phyloP scores from a whole-genome alignment of 2,888 invertebrate genomes.

The Eubasilissa splendida region DNA sequence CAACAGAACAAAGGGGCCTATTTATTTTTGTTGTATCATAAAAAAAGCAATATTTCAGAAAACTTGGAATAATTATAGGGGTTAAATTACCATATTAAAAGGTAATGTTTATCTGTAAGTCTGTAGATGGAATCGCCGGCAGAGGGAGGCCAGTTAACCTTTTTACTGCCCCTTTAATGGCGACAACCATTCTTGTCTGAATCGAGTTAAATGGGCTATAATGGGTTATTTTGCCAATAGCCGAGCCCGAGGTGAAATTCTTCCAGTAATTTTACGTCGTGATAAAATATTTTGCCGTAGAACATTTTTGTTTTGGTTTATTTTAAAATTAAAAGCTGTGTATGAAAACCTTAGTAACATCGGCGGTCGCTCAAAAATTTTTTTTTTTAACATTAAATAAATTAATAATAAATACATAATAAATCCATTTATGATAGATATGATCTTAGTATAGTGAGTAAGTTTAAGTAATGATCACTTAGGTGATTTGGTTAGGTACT shows the following conservation, averaged over 20 bases:
- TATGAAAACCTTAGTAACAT: background rate
- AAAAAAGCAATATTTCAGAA: slow-evolving; percentile 30
- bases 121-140: slow-evolving; percentile 29
- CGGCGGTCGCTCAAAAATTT: too few relatives aligned
- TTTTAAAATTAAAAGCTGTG: slow-evolving; percentile 10
- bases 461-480: too few relatives aligned
- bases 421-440: too few relatives aligned
- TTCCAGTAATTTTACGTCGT: slow-evolving; percentile 23
- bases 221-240: slow-evolving; percentile 36
- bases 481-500: too few relatives aligned
- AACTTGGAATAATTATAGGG: slow-evolving; percentile 26
- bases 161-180: slow-evolving; percentile 30
- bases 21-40: slow-evolving; percentile 30
- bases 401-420: too few relatives aligned
- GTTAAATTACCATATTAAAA: slow-evolving; percentile 39
- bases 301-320: slow-evolving; percentile 4
- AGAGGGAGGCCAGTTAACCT: slow-evolving; percentile 26
- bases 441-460: too few relatives aligned
- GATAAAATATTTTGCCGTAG: slow-evolving; percentile 26
- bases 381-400: too few relatives aligned
- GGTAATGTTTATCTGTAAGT: slow-evolving; percentile 34
- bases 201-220: slow-evolving; percentile 37
- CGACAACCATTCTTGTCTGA: slow-evolving; percentile 36
- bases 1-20: background rate
- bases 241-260: slow-evolving; percentile 16